Evolutionary conservation across 2,797 vertebrate genomes (phyloP).

Genomic region (Dipus sagitta): DNA sequence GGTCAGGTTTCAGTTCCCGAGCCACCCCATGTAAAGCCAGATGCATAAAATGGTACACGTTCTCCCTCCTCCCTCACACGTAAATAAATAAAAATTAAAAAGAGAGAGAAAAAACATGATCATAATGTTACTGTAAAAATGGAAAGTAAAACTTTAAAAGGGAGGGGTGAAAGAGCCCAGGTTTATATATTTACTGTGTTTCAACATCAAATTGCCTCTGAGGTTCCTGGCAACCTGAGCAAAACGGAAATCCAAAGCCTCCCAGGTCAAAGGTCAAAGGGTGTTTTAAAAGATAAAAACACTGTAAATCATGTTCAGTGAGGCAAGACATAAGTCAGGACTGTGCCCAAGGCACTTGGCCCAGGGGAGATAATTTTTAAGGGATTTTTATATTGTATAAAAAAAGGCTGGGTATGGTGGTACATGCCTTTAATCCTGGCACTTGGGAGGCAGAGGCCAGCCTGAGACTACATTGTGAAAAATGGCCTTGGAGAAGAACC

Average conservation of each 20-base stretch:
- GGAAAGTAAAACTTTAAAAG: slow-evolving; percentile 12
- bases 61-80: no score
- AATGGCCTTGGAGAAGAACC: neutral
- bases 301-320: neutral
- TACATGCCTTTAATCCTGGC: no score
- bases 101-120: neutral
- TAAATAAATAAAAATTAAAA: no score
- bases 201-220: neutral
- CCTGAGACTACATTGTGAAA: neutral
- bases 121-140: neutral
- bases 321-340: neutral
- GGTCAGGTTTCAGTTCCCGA: no score
- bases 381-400: neutral
- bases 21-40: no score
- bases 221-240: slow-evolving; percentile 40
- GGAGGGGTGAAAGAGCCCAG: neutral
- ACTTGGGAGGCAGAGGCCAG: no score
- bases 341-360: neutral
- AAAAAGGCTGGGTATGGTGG: neutral
- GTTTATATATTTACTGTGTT: neutral
- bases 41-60: no score
- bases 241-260: neutral
- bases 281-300: slow-evolving; percentile 50
- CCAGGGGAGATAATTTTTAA: slow-evolving; percentile 19
- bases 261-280: neutral